These are phyloP conservation scores for Melolontha melolontha DNA, from an alignment of 2,888 invertebrate genomes.

Conservation along the genomic window DNA sequence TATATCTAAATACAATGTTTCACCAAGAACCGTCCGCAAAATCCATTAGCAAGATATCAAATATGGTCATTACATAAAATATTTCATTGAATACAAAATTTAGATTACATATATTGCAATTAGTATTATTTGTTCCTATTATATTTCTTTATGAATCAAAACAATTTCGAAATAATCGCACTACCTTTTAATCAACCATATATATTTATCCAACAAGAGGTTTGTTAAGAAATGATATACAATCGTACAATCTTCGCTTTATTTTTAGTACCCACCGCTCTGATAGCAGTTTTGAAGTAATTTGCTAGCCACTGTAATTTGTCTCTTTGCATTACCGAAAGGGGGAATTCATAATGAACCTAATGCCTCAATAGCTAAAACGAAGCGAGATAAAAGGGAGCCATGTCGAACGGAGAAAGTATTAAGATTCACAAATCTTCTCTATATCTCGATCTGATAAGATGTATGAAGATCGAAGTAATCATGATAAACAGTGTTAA, in stretches of 20 bases:
- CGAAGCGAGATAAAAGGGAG: conserved; percentile 18
- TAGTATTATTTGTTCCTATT: too few relatives aligned
- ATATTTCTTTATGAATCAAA: too few relatives aligned
- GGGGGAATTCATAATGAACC: conserved; percentile 38
- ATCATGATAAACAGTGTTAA: conserved; percentile 35
- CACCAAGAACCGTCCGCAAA: too few relatives aligned
- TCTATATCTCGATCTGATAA: conserved; percentile 20
- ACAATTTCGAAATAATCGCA: too few relatives aligned
- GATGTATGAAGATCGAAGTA: conserved; percentile 16
- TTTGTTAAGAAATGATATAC: background rate
- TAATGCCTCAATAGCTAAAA: conserved; percentile 18
- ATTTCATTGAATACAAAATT: too few relatives aligned
- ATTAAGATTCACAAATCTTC: conserved; percentile 30
- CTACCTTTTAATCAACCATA: too few relatives aligned
- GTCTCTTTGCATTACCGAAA: conserved; percentile 12
- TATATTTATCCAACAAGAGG: background rate
- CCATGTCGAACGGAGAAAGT: conserved; percentile 19
- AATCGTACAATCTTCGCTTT: too few relatives aligned
- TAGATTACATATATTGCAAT: too few relatives aligned
- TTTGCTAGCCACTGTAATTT: conserved; percentile 34
- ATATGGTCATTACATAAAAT: too few relatives aligned
- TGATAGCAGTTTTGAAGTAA: conserved; percentile 19
- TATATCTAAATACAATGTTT: too few relatives aligned
- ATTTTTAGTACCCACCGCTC: background rate
- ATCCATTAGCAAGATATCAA: too few relatives aligned